Base-by-base conservation (phyloP, 2,888 invertebrate species). In the Automeris io region DNA sequence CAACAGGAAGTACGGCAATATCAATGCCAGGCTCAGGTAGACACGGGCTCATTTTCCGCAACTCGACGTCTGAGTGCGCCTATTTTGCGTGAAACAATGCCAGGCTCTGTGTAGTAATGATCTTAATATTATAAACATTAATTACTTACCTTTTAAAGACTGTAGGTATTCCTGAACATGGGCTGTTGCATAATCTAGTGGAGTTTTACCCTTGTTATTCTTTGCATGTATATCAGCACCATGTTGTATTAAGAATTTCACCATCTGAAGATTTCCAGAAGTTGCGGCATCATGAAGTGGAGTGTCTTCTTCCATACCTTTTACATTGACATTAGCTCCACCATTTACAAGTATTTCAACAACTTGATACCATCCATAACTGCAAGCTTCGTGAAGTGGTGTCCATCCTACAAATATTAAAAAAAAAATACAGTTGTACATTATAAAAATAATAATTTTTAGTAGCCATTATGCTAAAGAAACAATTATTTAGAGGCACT, bases 361-460 rank as follows among this genome's bases (percentile, higher is more conserved):
- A 43, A 93, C 91, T 54, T 90, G 89, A 56, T 90, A 88, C 89
- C 91, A 92, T 41, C 93, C 93, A 72, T 92, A 91, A 73, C 92
- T 93, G 75, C 94, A 94, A 35, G 94, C 95, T 78, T 95, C 95
- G 73, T 95, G 95, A 47, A 95, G 86, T 21, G 95, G 91, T 11
- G 94, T 94, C 95, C 94, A 95, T 46, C 94, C 95, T 93, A 76
- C 40, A 59, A 57, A 51, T 24, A 29, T 9, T 16, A 29, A 13
- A 16, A 29, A 13, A 29, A 4, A 6, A 8, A 23, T 23, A n/a
- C n/a, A n/a, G n/a, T n/a, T n/a, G n/a, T n/a, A n/a, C n/a, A n/a
- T n/a, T n/a, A n/a, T n/a, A n/a, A n/a, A n/a, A n/a, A n/a, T n/a
- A n/a, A n/a, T n/a, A n/a, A n/a, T n/a, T n/a, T n/a, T n/a, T n/a